Conservation (phyloP, 2,888 invertebrate species). For the Cybosia mesomella region DNA sequence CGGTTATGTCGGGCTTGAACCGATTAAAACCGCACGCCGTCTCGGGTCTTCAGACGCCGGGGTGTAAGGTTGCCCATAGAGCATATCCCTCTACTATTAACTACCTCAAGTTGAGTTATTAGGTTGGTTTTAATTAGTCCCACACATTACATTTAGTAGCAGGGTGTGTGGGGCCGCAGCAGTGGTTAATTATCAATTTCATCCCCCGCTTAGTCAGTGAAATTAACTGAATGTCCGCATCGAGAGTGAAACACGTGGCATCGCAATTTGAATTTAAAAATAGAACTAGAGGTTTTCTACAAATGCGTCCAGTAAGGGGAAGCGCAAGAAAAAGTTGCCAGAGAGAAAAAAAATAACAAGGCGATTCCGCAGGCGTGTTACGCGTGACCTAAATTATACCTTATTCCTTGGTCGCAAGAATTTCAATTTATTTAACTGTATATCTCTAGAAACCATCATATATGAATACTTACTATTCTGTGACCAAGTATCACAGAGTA, state of each 20-base stretch:
- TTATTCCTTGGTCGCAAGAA: not conserved
- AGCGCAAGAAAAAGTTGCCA: not conserved
- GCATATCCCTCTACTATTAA: too few relatives aligned
- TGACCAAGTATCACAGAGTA: not conserved
- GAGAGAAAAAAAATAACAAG: not conserved
- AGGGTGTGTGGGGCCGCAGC: too few relatives aligned
- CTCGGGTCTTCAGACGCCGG: too few relatives aligned
- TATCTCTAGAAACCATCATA: not conserved
- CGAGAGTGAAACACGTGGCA: not conserved
- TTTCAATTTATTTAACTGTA: not conserved
- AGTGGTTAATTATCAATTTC: not conserved
- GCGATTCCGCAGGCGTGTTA: not conserved
- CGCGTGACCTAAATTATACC: not conserved
- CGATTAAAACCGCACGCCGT: too few relatives aligned
- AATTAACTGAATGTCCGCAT: not conserved
- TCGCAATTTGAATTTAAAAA: not conserved
- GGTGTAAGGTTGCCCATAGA: too few relatives aligned
- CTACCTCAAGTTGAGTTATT: too few relatives aligned
- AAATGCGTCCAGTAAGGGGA: not conserved
- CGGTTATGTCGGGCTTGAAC: too few relatives aligned
- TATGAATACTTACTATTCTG: not conserved
- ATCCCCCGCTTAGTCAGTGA: not conserved
- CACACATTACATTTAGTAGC: too few relatives aligned
- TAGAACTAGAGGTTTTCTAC: constrained; percentile 4
- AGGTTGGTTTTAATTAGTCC: too few relatives aligned